Evolutionary conservation across 2,888 invertebrate species (phyloP), one percentile per base, ranked within the genome.

Genomic region (Cerceris rybyensis): DNA sequence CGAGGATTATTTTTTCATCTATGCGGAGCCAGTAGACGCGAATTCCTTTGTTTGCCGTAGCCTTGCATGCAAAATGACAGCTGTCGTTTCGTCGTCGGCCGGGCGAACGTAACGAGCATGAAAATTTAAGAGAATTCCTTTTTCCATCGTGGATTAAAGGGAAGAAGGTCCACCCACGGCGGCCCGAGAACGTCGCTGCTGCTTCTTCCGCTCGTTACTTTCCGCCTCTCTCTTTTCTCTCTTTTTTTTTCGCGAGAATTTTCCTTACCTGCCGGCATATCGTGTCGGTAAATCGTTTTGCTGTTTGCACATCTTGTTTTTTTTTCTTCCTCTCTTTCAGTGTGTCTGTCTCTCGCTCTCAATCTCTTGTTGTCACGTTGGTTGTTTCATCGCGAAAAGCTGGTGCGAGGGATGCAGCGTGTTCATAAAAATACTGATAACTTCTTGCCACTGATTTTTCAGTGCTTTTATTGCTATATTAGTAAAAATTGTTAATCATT

Each of bases 261-360:
- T n/a, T 52, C 7, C 11, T 49, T 49, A 72, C 55, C 54, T 54
- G 52, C 67, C 65, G 74, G 9, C 68, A 52, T 41, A 42, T 71
- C 79, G 76, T 70, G 68, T 54, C 65, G 61, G 58, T 71, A 70
- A 76, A 74, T 84, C 82, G 79, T 74, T 74, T 63, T 69, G 76
- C 81, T 83, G 72, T 82, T 79, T 80, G 79, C 80, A 82, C 76
- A 83, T 83, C 84, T 84, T 88, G 89, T 88, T 88, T 88, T 85
- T 83, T 71, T 78, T 86, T 78, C 86, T 83, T 87, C 84, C 78
- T 89, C 84, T 89, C 80, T 78, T 81, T 86, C 86, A 2, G 28
- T 28, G 28, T 28, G 2, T 28, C 28, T 28, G 2, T 28, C 28
- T 28, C 28, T 28, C 28, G 28, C 28, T 28, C 28, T 28, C 28